Percentiles rank a stretch among this genome's conserved stretches.
Evolutionary conservation across 2,113 vertebrate species (phyloP).

Genomic region (Carollia perspicillata): DNA sequence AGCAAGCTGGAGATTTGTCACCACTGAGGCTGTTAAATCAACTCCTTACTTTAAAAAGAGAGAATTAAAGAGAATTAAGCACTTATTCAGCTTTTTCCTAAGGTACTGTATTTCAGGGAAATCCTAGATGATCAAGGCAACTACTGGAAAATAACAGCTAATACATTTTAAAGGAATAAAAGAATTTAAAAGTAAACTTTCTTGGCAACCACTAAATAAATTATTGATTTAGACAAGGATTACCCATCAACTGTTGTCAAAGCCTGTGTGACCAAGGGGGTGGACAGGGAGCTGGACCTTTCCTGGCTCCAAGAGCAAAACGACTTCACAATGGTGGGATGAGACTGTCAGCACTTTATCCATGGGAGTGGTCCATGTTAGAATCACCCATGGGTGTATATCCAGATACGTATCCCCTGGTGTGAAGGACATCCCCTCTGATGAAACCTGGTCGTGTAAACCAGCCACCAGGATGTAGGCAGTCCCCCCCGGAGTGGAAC

Average conservation of each 20-base stretch:
- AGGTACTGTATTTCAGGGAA: conserved; percentile 28
- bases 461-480: not conserved
- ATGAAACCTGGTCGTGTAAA: not conserved
- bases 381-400: not conserved
- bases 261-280: not conserved
- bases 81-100: not conserved
- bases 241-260: not conserved
- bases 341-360: not conserved
- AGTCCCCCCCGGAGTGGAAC: not conserved
- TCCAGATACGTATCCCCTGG: not conserved
- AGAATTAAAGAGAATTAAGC: conserved; percentile 14
- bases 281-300: not conserved
- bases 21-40: not conserved
- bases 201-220: conserved; percentile 28
- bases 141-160: conserved; percentile 18
- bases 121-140: not conserved
- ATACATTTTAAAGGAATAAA: not conserved
- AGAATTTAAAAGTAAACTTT: conserved; percentile 5
- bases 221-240: not conserved
- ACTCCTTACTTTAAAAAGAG: conserved; percentile 39
- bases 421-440: not conserved
- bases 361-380: not conserved
- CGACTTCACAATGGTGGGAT: not conserved
- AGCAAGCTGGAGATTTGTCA: not conserved
- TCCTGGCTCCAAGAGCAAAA: not conserved